Evolutionary conservation across 2,113 vertebrate species (phyloP).

Genomic region (Pyrgilauda ruficollis): DNA sequence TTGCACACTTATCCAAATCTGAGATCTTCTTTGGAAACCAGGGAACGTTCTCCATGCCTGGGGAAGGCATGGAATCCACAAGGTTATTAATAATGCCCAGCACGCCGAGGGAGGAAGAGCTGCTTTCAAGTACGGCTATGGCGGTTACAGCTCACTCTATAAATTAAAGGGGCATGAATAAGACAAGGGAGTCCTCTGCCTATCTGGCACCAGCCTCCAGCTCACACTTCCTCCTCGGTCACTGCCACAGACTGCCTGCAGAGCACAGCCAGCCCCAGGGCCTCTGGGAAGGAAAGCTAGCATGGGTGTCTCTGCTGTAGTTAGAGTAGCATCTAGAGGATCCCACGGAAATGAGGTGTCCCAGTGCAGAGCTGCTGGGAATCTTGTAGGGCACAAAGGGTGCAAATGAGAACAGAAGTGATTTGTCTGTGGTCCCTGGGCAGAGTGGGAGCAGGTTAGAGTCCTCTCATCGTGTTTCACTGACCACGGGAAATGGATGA

Average conservation of each 20-base stretch:
- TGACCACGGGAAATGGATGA: background rate
- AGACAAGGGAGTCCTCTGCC: slow-evolving; percentile 24
- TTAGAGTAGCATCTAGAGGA: background rate
- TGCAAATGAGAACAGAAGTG: background rate
- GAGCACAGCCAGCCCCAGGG: background rate
- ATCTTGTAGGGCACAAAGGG: background rate
- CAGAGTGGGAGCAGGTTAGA: background rate
- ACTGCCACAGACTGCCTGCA: background rate
- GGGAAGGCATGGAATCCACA: slow-evolving; percentile 39
- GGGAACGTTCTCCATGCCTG: slow-evolving; percentile 85
- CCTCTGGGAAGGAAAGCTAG: background rate
- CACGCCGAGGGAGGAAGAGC: background rate
- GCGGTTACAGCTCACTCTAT: background rate
- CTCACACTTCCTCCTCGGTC: slow-evolving; percentile 58
- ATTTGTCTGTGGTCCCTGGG: background rate
- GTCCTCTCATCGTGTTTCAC: background rate
- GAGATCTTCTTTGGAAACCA: slow-evolving; percentile 98
- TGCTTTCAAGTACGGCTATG: background rate
- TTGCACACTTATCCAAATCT: slow-evolving; percentile 94
- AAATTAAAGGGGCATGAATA: slow-evolving; percentile 40
- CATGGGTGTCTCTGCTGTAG: background rate
- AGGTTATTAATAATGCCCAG: background rate
- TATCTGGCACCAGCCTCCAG: slow-evolving; percentile 61
- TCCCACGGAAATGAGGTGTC: background rate
- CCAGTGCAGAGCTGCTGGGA: background rate